These are phyloP conservation scores for Deilephila porcellus DNA, from an alignment of 2,888 invertebrate genomes.

Conservation along the genomic window DNA sequence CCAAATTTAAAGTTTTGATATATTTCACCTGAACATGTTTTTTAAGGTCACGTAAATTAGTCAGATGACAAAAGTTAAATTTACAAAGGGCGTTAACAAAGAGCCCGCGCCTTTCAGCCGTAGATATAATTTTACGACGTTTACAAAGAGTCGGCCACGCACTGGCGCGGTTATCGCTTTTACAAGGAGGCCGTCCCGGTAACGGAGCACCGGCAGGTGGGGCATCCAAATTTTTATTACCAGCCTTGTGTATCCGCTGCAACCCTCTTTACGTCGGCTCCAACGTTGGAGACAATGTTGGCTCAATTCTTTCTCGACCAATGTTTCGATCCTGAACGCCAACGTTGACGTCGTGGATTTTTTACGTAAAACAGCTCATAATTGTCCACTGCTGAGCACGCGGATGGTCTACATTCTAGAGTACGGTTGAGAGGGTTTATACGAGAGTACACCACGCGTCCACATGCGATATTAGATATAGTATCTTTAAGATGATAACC, in stretches of 20 bases:
- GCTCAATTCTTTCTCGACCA: too few species aligned
- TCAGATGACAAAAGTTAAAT: background rate
- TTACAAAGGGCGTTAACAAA: background rate
- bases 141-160: constrained; percentile 18
- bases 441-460: too few species aligned
- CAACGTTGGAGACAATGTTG: too few species aligned
- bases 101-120: background rate
- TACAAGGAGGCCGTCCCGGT: background rate
- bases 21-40: background rate
- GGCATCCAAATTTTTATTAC: constrained; percentile 23
- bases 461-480: too few species aligned
- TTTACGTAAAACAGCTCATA: too few species aligned
- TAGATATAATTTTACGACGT: constrained; percentile 21
- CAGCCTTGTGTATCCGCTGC: constrained; percentile 26
- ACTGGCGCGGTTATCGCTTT: constrained; percentile 13
- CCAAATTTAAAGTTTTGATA: too few species aligned
- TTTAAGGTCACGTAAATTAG: constrained; percentile 6
- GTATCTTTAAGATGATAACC: too few species aligned
- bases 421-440: too few species aligned
- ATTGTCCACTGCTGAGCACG: too few species aligned
- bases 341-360: too few species aligned
- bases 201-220: constrained; percentile 12
- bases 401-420: too few species aligned
- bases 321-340: too few species aligned
- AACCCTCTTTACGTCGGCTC: background rate